Conservation (phyloP, 1,140 invertebrate species). For the Atta cephalotes region DNA sequence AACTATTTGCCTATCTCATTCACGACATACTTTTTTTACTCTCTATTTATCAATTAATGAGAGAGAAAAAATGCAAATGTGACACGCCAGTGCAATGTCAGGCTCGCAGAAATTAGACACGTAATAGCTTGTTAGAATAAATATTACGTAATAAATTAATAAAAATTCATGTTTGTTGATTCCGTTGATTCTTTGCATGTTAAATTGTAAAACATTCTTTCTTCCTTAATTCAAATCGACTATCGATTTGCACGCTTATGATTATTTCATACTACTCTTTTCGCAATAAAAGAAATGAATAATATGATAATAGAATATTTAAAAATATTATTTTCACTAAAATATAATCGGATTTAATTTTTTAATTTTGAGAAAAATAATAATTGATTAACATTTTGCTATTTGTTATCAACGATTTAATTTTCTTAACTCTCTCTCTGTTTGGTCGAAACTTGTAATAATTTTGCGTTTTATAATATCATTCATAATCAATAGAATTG, state of each 20-base stretch:
- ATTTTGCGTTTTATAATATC: neutral
- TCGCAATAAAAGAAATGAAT: neutral
- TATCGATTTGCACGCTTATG: neutral
- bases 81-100: neutral
- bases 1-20: neutral
- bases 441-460: neutral
- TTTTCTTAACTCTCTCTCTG: neutral
- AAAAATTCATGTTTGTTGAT: constrained; percentile 5
- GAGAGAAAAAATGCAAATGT: neutral
- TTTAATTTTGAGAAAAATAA: neutral
- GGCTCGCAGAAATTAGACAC: neutral
- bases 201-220: neutral
- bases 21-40: neutral
- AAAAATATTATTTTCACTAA: neutral
- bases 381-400: neutral
- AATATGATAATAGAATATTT: neutral
- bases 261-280: neutral
- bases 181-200: neutral
- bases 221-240: neutral
- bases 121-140: neutral
- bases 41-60: neutral
- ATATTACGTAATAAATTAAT: neutral
- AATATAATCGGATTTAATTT: neutral
- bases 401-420: neutral
- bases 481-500: neutral